phyloP scores from a whole-genome alignment of 2,113 vertebrate genomes.

The Herpailurus yagouaroundi region DNA sequence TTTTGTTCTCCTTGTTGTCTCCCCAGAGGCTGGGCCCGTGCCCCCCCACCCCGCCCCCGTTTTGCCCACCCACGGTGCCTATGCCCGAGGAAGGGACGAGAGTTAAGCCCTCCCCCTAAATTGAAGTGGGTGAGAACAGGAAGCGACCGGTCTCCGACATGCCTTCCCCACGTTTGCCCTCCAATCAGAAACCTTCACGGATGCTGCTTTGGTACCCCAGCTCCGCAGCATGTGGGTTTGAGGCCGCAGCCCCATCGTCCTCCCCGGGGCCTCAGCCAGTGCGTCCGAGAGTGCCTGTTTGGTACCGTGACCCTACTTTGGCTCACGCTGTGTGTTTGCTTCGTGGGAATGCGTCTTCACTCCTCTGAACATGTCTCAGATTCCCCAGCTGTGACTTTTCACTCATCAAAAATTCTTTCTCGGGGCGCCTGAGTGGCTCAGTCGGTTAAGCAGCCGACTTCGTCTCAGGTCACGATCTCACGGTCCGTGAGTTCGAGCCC shows the following conservation, averaged over 20 bases:
- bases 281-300: rapidly evolving
- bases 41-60: neutral
- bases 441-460: no score
- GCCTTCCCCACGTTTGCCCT: rapidly evolving
- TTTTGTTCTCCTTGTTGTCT: neutral
- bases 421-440: no score
- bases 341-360: rapidly evolving
- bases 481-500: no score
- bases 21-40: rapidly evolving
- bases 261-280: neutral
- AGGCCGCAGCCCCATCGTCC: neutral
- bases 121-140: neutral
- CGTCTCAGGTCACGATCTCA: no score
- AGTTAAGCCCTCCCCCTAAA: neutral
- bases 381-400: neutral
- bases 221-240: rapidly evolving
- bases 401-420: neutral
- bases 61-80: neutral
- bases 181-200: neutral
- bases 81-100: neutral
- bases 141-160: rapidly evolving
- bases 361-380: neutral
- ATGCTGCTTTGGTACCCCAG: rapidly evolving
- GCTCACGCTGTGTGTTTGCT: rapidly evolving
- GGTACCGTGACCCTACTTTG: rapidly evolving